A percentile compares a stretch with the other conserved stretches of the same genome.
Conservation (phyloP, 2,888 invertebrate genomes). For the Brachyptera putata region DNA sequence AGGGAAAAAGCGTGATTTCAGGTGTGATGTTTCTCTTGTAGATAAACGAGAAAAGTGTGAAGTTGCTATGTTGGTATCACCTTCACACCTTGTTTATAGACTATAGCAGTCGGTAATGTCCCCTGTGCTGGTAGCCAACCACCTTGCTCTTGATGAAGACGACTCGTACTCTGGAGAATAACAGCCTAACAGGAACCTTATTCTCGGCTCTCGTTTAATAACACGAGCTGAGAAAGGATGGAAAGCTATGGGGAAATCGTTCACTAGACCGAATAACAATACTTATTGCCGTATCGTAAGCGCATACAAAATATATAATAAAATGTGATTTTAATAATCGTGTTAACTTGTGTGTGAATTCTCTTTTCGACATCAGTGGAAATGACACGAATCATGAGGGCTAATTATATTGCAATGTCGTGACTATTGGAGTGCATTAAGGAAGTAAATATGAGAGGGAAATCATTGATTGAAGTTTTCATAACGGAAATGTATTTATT, state of each 20-base stretch:
- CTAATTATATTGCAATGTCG: too few species aligned
- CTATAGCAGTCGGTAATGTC: conserved; percentile 20
- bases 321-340: too few species aligned
- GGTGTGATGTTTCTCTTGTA: not conserved
- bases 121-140: too few species aligned
- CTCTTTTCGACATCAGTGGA: too few species aligned
- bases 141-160: conserved; percentile 44
- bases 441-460: too few species aligned
- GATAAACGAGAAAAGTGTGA: conserved; percentile 9
- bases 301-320: not conserved
- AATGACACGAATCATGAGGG: too few species aligned
- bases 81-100: conserved; percentile 21
- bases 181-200: conserved; percentile 34
- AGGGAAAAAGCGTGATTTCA: conserved; percentile 1
- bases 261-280: conserved; percentile 12
- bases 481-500: too few species aligned
- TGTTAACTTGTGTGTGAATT: too few species aligned
- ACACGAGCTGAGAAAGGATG: conserved; percentile 6
- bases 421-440: too few species aligned
- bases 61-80: conserved; percentile 12
- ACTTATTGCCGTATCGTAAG: conserved; percentile 13
- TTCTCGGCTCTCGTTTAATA: too few species aligned
- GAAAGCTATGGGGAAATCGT: conserved; percentile 10
- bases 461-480: too few species aligned
- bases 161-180: conserved; percentile 45